Conservation (phyloP, 2,113 vertebrate genomes). For the Grammomys surdaster region DNA sequence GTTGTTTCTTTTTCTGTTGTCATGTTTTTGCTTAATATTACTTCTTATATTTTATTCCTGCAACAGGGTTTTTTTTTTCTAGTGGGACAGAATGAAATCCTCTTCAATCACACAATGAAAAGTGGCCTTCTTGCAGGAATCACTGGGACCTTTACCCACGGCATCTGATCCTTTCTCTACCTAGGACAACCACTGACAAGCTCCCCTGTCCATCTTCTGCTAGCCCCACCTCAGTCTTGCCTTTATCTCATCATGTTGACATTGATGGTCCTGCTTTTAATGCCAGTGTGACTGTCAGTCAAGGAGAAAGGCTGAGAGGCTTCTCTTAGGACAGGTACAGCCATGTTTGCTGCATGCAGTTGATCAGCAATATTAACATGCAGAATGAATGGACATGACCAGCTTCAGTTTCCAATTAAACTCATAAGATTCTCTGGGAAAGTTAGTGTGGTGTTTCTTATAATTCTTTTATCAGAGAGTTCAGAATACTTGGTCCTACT, state of each 20-base stretch:
- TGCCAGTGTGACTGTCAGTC: not conserved
- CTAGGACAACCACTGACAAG: not conserved
- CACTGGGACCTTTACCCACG: not conserved
- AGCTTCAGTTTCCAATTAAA: not conserved
- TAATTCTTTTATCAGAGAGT: not conserved
- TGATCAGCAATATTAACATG: not conserved
- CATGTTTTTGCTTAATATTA: not conserved
- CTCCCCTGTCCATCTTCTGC: not conserved
- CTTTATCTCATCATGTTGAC: not conserved
- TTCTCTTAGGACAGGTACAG: not conserved
- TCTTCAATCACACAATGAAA: not conserved
- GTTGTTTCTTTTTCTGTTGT: too few relatives aligned
- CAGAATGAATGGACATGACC: not conserved
- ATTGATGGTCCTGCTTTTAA: not conserved
- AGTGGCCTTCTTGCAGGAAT: too few relatives aligned
- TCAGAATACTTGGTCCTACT: not conserved
- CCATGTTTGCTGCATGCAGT: not conserved
- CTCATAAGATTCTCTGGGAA: not conserved
- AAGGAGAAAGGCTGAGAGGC: not conserved
- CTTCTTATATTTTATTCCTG: not conserved
- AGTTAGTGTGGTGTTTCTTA: not conserved
- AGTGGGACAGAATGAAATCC: fast-evolving
- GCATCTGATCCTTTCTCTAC: fast-evolving
- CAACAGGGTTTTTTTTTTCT: not conserved
- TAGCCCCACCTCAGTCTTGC: not conserved